These are phyloP conservation scores for Eueremaeus valkanovi DNA, from an alignment of 2,888 invertebrate genomes.

Conservation along the genomic window DNA sequence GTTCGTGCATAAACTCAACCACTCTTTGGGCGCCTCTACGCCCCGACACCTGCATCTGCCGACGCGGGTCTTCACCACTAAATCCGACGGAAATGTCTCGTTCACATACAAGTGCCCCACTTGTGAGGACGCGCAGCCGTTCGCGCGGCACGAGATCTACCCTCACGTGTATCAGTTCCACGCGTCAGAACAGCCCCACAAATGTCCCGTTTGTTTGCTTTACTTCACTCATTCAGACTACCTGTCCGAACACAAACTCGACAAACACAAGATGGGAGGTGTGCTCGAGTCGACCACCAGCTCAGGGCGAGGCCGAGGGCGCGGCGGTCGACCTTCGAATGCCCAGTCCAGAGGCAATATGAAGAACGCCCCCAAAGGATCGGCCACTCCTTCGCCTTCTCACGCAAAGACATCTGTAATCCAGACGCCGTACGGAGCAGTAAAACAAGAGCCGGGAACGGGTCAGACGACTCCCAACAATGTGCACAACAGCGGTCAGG, in stretches of 20 bases:
- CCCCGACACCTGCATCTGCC: slow-evolving; percentile 36
- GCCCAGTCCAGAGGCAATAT: neutral
- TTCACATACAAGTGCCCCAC: slow-evolving; percentile 31
- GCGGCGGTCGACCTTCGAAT: neutral
- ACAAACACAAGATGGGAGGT: slow-evolving; percentile 26
- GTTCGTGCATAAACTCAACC: slow-evolving; percentile 38
- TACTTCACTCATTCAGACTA: slow-evolving; percentile 34
- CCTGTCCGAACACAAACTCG: slow-evolving; percentile 32
- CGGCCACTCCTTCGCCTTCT: neutral
- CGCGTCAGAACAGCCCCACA: slow-evolving; percentile 36
- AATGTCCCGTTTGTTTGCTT: slow-evolving; percentile 37
- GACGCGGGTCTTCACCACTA: slow-evolving; percentile 34
- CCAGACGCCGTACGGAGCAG: neutral
- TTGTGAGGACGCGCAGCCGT: slow-evolving; percentile 23
- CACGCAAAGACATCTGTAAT: neutral
- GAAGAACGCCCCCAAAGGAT: neutral
- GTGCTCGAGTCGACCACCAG: neutral
- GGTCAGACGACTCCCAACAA: neutral
- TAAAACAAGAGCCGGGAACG: neutral
- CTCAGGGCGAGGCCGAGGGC: slow-evolving; percentile 6
- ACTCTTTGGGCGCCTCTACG: slow-evolving; percentile 17
- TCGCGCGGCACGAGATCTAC: slow-evolving; percentile 34
- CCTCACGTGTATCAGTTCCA: slow-evolving; percentile 39
- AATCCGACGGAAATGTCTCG: slow-evolving; percentile 1
- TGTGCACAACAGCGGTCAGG: neutral